phyloP scores from a whole-genome alignment of 2,888 invertebrate species.

The Cryptocephalus primarius region DNA sequence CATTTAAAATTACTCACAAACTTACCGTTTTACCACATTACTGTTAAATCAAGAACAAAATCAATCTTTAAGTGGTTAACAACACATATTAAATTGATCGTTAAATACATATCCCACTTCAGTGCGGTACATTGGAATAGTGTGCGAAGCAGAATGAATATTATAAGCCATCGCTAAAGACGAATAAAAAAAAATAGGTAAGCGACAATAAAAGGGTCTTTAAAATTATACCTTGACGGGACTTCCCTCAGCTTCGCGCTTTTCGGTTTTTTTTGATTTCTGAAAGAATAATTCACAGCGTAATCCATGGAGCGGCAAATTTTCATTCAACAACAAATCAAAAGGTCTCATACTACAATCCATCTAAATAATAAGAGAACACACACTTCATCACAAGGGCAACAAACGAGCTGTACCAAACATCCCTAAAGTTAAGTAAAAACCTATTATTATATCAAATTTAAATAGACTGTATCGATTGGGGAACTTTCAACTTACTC shows the following conservation, averaged over 20 bases:
- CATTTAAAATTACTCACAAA: too few species aligned
- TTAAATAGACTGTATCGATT: too few species aligned
- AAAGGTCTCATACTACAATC: not conserved
- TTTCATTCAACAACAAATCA: not conserved
- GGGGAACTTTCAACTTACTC: slow-evolving; percentile 50
- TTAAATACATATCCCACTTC: too few species aligned
- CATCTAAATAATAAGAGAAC: not conserved
- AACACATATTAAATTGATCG: too few species aligned
- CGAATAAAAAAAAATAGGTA: slow-evolving; percentile 3
- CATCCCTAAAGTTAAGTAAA: too few species aligned
- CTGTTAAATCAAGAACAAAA: too few species aligned
- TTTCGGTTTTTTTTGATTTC: slow-evolving; percentile 72
- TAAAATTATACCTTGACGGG: slow-evolving; percentile 52
- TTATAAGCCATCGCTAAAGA: not conserved
- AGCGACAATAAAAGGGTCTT: not conserved
- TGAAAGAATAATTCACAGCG: slow-evolving; percentile 40
- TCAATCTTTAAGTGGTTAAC: too few species aligned
- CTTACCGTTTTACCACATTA: too few species aligned
- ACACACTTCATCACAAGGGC: too few species aligned
- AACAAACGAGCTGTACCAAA: too few species aligned
- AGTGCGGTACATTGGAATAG: not conserved
- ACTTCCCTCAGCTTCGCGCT: slow-evolving; percentile 50
- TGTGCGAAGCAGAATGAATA: not conserved
- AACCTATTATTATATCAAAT: too few species aligned
- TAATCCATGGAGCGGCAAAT: slow-evolving; percentile 11